Conservation (phyloP, 2,888 invertebrate genomes). For the Scaeva pyrastri region DNA sequence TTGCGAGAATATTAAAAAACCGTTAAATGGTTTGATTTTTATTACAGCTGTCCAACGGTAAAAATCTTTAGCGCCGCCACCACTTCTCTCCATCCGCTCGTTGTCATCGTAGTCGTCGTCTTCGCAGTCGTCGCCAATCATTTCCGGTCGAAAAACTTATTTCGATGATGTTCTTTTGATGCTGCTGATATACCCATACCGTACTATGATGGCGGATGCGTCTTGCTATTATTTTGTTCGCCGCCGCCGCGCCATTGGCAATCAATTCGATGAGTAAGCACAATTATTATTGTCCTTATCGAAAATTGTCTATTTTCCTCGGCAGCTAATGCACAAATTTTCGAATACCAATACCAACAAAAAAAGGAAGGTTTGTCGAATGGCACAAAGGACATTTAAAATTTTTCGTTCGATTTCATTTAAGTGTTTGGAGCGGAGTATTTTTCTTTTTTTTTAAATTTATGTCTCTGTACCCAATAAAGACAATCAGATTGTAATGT, state of each 20-base stretch:
- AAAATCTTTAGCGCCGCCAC: slow-evolving; percentile 8
- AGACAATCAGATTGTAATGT: slow-evolving; percentile 57
- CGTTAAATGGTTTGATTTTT: slow-evolving; percentile 72
- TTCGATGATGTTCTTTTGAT: slow-evolving; percentile 67
- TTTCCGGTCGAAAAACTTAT: slow-evolving; percentile 59
- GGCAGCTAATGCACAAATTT: not conserved
- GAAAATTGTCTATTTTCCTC: slow-evolving; percentile 44
- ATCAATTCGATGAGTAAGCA: slow-evolving; percentile 71
- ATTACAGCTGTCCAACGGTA: slow-evolving; percentile 37
- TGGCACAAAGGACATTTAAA: slow-evolving; percentile 47
- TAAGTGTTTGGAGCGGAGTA: not conserved
- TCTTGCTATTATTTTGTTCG: slow-evolving; percentile 10
- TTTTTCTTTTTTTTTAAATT: slow-evolving; percentile 64
- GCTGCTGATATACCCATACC: not conserved
- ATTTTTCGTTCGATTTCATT: slow-evolving; percentile 55
- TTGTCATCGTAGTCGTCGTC: not conserved
- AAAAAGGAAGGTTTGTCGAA: not conserved
- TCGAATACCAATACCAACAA: no score
- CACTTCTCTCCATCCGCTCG: not conserved
- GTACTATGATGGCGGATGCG: not conserved
- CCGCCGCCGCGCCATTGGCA: slow-evolving; percentile 24
- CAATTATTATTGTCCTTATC: slow-evolving; percentile 69
- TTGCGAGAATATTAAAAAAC: slow-evolving; percentile 61
- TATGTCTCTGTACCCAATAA: slow-evolving; percentile 7
- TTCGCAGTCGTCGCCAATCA: slow-evolving; percentile 43